These are phyloP conservation scores for Cepaea nemoralis DNA, from an alignment of 1,140 invertebrate genomes.

Conservation along the genomic window DNA sequence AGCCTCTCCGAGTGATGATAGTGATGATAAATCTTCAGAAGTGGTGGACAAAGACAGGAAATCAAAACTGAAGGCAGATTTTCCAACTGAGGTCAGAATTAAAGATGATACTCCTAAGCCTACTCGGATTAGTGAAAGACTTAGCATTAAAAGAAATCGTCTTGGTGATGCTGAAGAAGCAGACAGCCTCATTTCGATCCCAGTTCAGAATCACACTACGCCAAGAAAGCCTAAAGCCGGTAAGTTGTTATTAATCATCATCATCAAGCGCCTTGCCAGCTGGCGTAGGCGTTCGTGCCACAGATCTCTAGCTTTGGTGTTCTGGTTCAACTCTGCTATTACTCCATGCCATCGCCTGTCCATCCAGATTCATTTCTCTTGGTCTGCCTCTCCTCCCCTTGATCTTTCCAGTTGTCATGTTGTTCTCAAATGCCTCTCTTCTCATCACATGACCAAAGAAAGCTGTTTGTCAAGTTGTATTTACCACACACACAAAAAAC, in stretches of 20 bases:
- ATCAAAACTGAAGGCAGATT: not conserved
- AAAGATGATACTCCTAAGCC: slow-evolving; percentile 32
- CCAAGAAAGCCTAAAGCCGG: slow-evolving; percentile 25
- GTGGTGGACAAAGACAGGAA: not conserved
- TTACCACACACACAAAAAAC: too few relatives aligned
- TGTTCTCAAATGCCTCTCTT: too few relatives aligned
- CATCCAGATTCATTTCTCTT: too few relatives aligned
- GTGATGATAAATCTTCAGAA: not conserved
- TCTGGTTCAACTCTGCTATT: too few relatives aligned
- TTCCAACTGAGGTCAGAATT: not conserved
- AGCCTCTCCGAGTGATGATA: not conserved
- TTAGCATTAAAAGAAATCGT: slow-evolving; percentile 35
- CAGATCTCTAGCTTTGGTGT: too few relatives aligned
- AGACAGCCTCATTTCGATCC: not conserved
- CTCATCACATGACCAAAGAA: too few relatives aligned
- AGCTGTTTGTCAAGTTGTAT: too few relatives aligned
- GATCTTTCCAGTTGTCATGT: too few relatives aligned
- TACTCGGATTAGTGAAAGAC: slow-evolving; percentile 33
- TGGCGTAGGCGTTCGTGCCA: too few relatives aligned
- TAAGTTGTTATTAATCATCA: slow-evolving; percentile 15
- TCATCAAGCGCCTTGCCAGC: too few relatives aligned
- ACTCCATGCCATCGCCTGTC: too few relatives aligned
- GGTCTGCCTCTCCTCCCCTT: too few relatives aligned
- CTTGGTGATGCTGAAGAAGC: slow-evolving; percentile 28
- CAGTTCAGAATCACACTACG: slow-evolving; percentile 6